phyloP scores from a whole-genome alignment of 2,888 invertebrate genomes.

The Drosophila helvetica region DNA sequence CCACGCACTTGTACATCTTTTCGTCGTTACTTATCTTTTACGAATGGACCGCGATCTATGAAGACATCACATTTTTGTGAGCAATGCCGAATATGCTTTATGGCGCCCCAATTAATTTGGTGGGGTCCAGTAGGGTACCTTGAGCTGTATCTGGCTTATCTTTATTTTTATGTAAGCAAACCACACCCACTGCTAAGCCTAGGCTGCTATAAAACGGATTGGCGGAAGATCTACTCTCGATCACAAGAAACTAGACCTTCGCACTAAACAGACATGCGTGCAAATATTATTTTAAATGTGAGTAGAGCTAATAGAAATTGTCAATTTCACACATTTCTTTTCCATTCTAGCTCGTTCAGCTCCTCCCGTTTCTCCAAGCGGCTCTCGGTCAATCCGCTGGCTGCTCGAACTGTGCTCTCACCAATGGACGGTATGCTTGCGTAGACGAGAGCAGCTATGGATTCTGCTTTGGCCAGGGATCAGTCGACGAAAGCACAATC shows the following conservation, averaged over 20 bases:
- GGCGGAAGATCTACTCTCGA: slow-evolving; percentile 2
- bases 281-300: slow-evolving; percentile 11
- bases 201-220: slow-evolving; percentile 40
- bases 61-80: slow-evolving; percentile 5
- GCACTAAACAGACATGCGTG: slow-evolving; percentile 23
- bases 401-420: slow-evolving; percentile 48
- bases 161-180: slow-evolving; percentile 41
- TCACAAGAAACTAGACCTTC: slow-evolving; percentile 20
- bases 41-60: slow-evolving; percentile 21
- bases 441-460: slow-evolving; percentile 53
- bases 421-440: slow-evolving; percentile 51
- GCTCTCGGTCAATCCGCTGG: slow-evolving; percentile 11
- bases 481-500: slow-evolving; percentile 17
- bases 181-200: slow-evolving; percentile 16
- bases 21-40: not conserved
- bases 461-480: slow-evolving; percentile 38
- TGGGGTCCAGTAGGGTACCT: slow-evolving; percentile 18
- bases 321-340: slow-evolving; percentile 4
- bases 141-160: slow-evolving; percentile 31
- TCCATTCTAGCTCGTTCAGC: slow-evolving; percentile 5
- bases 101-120: slow-evolving; percentile 16
- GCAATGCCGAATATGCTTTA: slow-evolving; percentile 35
- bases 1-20: slow-evolving; percentile 21
- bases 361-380: not conserved
- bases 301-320: not conserved